Conservation (phyloP, 2,888 invertebrate genomes). For the Dasypolia templi region DNA sequence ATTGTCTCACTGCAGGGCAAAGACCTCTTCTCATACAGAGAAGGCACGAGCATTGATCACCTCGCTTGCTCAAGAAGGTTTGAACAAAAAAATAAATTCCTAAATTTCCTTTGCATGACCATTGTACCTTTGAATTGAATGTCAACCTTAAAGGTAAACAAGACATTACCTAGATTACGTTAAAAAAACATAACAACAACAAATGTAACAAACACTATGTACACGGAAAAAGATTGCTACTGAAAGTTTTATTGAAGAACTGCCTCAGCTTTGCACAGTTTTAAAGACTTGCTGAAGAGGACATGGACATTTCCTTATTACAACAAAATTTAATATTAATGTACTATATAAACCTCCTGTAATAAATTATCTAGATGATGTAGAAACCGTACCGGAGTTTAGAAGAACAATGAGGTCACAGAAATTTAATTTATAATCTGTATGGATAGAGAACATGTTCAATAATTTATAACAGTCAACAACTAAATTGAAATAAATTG, state of each 20-base stretch:
- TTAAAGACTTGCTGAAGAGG: neutral
- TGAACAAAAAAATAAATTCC: neutral
- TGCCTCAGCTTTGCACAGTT: neutral
- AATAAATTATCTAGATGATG: neutral
- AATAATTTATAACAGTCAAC: no score
- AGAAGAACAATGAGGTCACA: neutral
- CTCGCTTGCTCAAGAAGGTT: no score
- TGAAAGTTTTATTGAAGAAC: neutral
- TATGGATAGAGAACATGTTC: no score
- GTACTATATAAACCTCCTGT: neutral
- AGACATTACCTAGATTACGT: slow-evolving; percentile 28
- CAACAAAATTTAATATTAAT: neutral
- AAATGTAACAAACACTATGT: slow-evolving; percentile 1
- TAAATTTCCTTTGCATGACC: slow-evolving; percentile 17
- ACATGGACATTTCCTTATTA: neutral
- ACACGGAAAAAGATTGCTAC: neutral
- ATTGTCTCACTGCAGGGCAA: no score
- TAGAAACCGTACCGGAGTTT: neutral
- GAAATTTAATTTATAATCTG: neutral
- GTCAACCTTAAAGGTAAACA: slow-evolving; percentile 21
- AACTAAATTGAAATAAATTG: neutral
- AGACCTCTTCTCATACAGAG: no score
- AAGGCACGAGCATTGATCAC: no score
- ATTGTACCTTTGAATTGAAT: slow-evolving; percentile 17
- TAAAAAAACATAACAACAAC: slow-evolving; percentile 9